Evolutionary conservation across 2,888 invertebrate genomes (phyloP).

Genomic region (Heliconius ismenius): DNA sequence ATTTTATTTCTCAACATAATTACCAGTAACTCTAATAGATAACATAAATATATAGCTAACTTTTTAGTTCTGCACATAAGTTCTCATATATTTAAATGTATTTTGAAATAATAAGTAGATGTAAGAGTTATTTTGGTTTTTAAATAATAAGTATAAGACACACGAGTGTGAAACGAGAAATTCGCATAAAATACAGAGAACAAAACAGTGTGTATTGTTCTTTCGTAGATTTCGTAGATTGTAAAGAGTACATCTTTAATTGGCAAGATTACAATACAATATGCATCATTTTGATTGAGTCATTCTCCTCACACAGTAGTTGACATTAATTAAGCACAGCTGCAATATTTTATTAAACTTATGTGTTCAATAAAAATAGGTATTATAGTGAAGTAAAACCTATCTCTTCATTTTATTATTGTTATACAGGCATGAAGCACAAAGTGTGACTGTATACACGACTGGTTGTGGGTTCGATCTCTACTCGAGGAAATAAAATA

Average conservation of each 20-base stretch:
- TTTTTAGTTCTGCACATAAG: not conserved
- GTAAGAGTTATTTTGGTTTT: not conserved
- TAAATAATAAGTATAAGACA: too few relatives aligned
- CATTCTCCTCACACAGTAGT: not conserved
- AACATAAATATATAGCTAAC: not conserved
- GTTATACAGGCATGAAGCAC: not conserved
- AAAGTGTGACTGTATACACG: too few relatives aligned
- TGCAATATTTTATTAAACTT: not conserved
- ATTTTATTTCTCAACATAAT: not conserved
- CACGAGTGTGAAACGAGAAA: not conserved
- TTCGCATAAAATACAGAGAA: not conserved
- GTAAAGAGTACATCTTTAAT: not conserved
- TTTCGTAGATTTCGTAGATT: not conserved
- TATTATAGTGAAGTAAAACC: not conserved
- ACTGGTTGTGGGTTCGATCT: too few relatives aligned
- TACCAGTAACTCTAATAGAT: not conserved
- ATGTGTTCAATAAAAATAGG: not conserved
- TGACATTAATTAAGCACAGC: constrained; percentile 1
- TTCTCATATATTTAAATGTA: not conserved
- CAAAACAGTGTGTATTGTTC: not conserved
- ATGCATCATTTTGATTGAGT: constrained; percentile 3
- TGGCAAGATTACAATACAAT: not conserved
- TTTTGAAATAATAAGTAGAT: not conserved
- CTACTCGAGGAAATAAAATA: too few relatives aligned
- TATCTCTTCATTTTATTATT: not conserved